Evolutionary conservation across 2,888 invertebrate species (phyloP).

Genomic region (Phortica magna): DNA sequence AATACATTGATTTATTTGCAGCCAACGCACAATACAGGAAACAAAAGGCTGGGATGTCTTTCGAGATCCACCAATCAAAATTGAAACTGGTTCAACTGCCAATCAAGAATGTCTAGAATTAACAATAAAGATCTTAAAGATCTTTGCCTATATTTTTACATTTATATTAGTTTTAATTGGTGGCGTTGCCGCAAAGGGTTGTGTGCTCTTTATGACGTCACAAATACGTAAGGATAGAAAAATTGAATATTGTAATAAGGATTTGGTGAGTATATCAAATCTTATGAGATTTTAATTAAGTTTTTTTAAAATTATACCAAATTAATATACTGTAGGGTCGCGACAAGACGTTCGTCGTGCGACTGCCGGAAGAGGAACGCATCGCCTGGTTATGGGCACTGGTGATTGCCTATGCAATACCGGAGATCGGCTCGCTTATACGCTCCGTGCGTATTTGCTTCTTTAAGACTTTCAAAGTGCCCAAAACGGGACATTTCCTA

Average conservation of each 20-base stretch:
- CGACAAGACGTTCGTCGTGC: conserved; percentile 90
- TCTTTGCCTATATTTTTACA: conserved; percentile 90
- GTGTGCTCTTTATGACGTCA: conserved; percentile 94
- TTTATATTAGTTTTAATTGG: conserved; percentile 91
- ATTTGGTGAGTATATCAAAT: conserved; percentile 82
- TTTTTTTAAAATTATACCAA: too few species aligned
- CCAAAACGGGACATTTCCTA: conserved; percentile 78
- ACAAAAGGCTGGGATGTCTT: conserved; percentile 99
- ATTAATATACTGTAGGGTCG: conserved; percentile 86
- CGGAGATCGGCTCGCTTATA: conserved; percentile 92
- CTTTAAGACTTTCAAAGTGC: conserved; percentile 91
- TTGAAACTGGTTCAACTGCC: conserved; percentile 92
- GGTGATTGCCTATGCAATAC: conserved; percentile 90
- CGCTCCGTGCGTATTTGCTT: conserved; percentile 91
- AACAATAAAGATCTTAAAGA: conserved; percentile 90
- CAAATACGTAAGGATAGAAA: conserved; percentile 88
- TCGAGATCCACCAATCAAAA: conserved; percentile 92
- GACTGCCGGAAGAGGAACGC: conserved; percentile 89
- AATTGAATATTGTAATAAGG: conserved; percentile 89
- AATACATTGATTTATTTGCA: conserved; percentile 65
- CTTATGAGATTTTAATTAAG: too few species aligned
- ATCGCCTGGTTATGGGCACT: conserved; percentile 96
- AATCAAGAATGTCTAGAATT: conserved; percentile 91
- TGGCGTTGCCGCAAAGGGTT: conserved; percentile 92
- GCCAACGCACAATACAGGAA: conserved; percentile 90